Evolutionary conservation across 2,888 invertebrate genomes (phyloP), one percentile per base, ranked within the genome.

Genomic region (Cryptocephalus primarius): DNA sequence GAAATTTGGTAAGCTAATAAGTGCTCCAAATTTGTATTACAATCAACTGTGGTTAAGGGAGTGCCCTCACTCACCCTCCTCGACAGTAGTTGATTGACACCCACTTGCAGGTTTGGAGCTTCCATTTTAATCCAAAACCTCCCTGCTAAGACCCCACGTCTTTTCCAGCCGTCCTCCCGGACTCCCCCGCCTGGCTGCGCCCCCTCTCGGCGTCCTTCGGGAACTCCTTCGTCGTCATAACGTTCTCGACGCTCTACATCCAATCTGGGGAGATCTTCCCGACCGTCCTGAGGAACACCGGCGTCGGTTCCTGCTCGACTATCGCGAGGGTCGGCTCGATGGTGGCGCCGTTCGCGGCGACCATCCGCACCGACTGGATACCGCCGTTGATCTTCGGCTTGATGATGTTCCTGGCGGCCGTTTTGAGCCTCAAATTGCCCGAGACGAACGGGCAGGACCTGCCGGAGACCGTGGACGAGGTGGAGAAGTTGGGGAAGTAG

Each of bases 241-340:
- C 36, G n/a, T 36, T 36, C 12, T 36, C 36, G 4, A 12, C 36
- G 4, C 2, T 11, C 12, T 93, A 91, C 65, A 75, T 92, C 12
- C 92, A 86, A 66, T 85, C 86, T 2, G 36, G 36, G 4, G 36
- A 93, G 69, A 67, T 90, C 9, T 92, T 89, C 65, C 92, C 93
- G 0, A 93, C 93, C 0, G 84, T 89, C 2, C 82, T 91, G 0
- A 76, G 93, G 33, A 91, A 91, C 62, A 82, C 85, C 36, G 91
- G 89, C 0, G 81, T 92, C 47, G 92, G 92, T 1, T 73, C 85
- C 4, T 82, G 88, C 32, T 91, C 90, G 0, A 86, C 88, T 72
- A 79, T 84, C 48, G 91, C 90, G 0, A 77, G 92, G 59, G 69
- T 90, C 48, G 93, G 92, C 8, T 89, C 90, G 0, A 87, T 91